Evolutionary conservation across 2,888 invertebrate species (phyloP).

Genomic region (Scaptomyza tumidula): DNA sequence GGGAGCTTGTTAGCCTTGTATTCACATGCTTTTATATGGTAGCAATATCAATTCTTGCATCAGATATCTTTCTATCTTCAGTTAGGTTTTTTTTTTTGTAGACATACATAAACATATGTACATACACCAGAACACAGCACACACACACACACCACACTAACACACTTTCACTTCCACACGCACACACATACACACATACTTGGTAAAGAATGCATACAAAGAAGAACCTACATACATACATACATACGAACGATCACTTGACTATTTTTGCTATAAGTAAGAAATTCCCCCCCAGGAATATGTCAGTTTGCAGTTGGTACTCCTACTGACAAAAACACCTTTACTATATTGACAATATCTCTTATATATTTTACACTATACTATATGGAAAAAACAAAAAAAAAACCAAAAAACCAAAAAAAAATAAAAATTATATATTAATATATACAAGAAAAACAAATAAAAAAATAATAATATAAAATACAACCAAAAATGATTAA

Average conservation of each 20-base stretch:
- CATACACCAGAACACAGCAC: slow-evolving; percentile 48
- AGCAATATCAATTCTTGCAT: slow-evolving; percentile 53
- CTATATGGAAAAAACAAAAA: slow-evolving; percentile 69
- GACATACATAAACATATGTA: slow-evolving; percentile 54
- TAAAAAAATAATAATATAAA: slow-evolving; percentile 28
- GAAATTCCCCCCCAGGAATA: slow-evolving; percentile 79
- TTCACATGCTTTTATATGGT: slow-evolving; percentile 50
- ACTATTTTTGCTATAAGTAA: slow-evolving; percentile 81
- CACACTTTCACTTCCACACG: slow-evolving; percentile 22
- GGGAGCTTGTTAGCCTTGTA: slow-evolving; percentile 63
- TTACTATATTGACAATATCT: slow-evolving; percentile 84
- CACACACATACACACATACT: slow-evolving; percentile 31
- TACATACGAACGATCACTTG: slow-evolving; percentile 78
- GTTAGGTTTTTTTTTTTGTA: slow-evolving; percentile 48
- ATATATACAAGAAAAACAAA: slow-evolving; percentile 67
- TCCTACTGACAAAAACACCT: slow-evolving; percentile 82
- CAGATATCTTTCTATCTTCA: slow-evolving; percentile 47
- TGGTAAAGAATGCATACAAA: slow-evolving; percentile 57
- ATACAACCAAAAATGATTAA: slow-evolving; percentile 32
- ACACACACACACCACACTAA: slow-evolving; percentile 19
- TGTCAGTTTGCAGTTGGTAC: slow-evolving; percentile 71
- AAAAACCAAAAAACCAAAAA: background rate
- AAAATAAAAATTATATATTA: slow-evolving; percentile 73
- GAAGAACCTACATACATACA: slow-evolving; percentile 66
- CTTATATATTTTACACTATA: slow-evolving; percentile 84